Evolutionary conservation across 2,113 vertebrate genomes (phyloP), one percentile per base, ranked within the genome.

Genomic region (Siphamia tubifer): DNA sequence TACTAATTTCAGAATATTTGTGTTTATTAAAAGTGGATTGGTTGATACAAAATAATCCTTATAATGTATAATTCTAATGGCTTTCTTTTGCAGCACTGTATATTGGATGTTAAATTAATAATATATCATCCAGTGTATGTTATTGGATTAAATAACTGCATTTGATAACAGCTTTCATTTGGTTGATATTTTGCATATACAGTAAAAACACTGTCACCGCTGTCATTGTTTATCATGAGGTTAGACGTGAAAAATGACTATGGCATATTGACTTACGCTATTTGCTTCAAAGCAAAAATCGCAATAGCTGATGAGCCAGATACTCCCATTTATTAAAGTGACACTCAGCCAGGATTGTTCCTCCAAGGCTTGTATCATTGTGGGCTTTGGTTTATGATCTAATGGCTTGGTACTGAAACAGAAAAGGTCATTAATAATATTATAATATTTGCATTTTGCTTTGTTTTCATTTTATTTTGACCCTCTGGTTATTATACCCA

Each of bases 391-490:
- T 54, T 84, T 76, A 76, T 82, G 68, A 90, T 81, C 55, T 58
- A 87, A 74, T 76, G 66, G 48, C 62, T 79, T 78, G 66, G 70
- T 74, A 68, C 63, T 77, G 51, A 75, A 81, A 83, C 21, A 65
- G 55, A 87, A 83, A 85, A 81, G 77, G 69, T 63, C 77, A 82
- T 86, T 79, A 86, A 80, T 74, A 77, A 74, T 35, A 11, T 65
- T 55, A 39, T 20, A 21, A 19, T 52, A 79, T 83, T 76, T 70
- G 31, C 73, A 86, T 77, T 82, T 79, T 77, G 52, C 66, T 77
- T 76, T 70, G 61, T 38, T 65, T 52, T 72, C 31, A 56, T 69
- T 64, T 67, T 9, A 55, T 47, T 30, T 56, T 49, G 61, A 49
- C 62, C 54, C 62, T 76, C 32, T 64, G 74, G 49, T 62, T 67